Percentiles rank a stretch among this genome's conserved stretches.
phyloP scores from a whole-genome alignment of 2,888 invertebrate species.

The Gonocerus acuteangulatus region DNA sequence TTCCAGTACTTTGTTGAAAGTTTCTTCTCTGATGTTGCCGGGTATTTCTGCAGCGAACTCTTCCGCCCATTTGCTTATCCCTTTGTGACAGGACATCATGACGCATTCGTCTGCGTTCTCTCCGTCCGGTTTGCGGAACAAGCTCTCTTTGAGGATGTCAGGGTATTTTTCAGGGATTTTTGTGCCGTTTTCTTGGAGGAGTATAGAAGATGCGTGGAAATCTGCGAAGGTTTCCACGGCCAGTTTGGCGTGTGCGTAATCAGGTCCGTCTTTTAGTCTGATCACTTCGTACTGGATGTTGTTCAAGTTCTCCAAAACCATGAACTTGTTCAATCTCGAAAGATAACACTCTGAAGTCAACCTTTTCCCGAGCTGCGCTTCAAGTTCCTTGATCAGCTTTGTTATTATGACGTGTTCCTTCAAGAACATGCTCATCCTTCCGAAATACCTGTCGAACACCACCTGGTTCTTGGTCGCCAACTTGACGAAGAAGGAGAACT shows the following conservation, averaged over 20 bases:
- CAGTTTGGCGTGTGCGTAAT: constrained; percentile 16
- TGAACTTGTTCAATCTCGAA: constrained; percentile 23
- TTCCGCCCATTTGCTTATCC: constrained; percentile 2
- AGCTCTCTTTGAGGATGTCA: constrained; percentile 24
- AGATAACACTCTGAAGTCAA: constrained; percentile 32
- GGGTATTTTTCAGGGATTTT: constrained; percentile 18
- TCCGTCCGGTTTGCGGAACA: constrained; percentile 1
- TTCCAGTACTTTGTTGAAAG: constrained; percentile 11
- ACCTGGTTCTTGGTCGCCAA: constrained; percentile 11
- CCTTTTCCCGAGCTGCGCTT: constrained; percentile 22
- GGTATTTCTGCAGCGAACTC: constrained; percentile 1
- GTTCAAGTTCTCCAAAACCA: constrained; percentile 30
- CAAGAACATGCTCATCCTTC: constrained; percentile 14
- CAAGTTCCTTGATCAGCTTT: constrained; percentile 24
- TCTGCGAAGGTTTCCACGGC: constrained; percentile 30
- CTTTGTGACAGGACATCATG: constrained; percentile 21
- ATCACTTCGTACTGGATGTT: constrained; percentile 21
- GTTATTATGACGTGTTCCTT: constrained; percentile 32
- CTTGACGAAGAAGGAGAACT: constrained; percentile 31
- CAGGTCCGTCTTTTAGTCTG: background rate
- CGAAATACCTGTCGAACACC: constrained; percentile 28
- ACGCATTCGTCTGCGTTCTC: constrained; percentile 5
- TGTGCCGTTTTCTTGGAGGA: constrained; percentile 28
- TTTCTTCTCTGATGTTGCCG: background rate
- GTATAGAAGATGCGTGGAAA: constrained; percentile 28